Percentiles rank a stretch among this genome's conserved stretches.
phyloP scores from a whole-genome alignment of 2,797 vertebrate genomes.

The Amblyraja radiata region DNA sequence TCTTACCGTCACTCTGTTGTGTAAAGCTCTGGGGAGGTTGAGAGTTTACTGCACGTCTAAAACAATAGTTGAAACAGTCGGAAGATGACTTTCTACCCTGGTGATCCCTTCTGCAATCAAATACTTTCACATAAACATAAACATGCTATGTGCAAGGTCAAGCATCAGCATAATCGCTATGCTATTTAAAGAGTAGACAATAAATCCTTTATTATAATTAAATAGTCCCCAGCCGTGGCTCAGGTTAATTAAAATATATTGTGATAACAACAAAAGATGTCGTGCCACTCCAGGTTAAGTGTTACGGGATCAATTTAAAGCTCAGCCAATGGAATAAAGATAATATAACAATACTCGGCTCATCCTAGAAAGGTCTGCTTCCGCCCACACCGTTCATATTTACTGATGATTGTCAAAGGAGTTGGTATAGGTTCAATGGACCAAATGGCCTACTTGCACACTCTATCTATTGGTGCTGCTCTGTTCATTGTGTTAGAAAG shows the following conservation, averaged over 20 bases:
- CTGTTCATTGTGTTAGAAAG: background rate
- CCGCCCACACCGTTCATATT: background rate
- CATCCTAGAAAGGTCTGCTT: background rate
- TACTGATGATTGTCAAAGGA: background rate
- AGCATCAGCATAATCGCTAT: background rate
- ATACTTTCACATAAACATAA: background rate
- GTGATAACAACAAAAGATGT: background rate
- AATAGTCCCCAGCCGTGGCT: background rate
- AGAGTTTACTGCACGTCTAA: background rate
- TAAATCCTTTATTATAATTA: background rate
- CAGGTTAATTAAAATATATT: slow-evolving; percentile 1
- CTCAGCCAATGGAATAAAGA: background rate
- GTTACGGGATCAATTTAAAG: background rate
- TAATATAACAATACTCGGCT: background rate
- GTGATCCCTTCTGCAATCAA: background rate
- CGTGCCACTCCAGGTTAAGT: background rate
- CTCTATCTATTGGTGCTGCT: too few relatives aligned
- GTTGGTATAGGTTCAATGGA: too few relatives aligned
- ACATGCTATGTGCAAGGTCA: background rate
- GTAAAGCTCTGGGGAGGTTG: background rate
- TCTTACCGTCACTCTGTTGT: background rate
- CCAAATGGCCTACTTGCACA: too few relatives aligned
- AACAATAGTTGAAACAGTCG: background rate
- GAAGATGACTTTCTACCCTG: background rate
- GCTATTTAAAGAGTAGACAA: background rate